Conservation (phyloP, 1,140 invertebrate species). For the Harpegnathos saltator region DNA sequence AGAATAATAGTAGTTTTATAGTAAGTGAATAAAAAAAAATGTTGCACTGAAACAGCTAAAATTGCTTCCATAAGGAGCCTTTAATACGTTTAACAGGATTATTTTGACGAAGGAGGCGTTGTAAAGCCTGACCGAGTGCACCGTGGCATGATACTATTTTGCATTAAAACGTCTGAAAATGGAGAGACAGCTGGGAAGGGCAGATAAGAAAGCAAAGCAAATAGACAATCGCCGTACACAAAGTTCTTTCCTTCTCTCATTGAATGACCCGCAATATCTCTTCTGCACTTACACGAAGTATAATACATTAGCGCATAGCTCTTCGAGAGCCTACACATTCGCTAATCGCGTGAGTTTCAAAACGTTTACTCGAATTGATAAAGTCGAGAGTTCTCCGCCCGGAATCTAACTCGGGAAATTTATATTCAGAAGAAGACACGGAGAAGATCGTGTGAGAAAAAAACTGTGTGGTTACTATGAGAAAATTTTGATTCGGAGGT, state of each 20-base stretch:
- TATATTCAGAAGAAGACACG: background rate
- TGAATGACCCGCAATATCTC: background rate
- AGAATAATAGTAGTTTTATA: background rate
- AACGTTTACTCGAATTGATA: conserved; percentile 3
- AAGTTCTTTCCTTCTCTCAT: conserved; percentile 23
- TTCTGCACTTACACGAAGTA: background rate
- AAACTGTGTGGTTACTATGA: background rate
- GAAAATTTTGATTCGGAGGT: conserved; percentile 6
- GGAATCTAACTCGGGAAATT: background rate
- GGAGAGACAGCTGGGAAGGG: conserved; percentile 14
- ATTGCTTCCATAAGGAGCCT: background rate
- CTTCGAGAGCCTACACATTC: too few species aligned
- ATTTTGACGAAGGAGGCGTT: conserved; percentile 5
- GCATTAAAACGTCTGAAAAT: conserved; percentile 34
- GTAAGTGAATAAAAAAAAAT: background rate
- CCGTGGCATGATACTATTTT: conserved; percentile 5
- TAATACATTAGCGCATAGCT: too few species aligned
- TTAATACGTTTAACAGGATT: conserved; percentile 1
- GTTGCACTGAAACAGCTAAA: background rate
- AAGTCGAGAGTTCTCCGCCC: background rate
- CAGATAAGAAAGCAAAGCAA: conserved; percentile 32
- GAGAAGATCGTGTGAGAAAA: background rate
- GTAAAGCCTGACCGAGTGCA: background rate
- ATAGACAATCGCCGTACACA: conserved; percentile 20
- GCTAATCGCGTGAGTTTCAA: background rate